These are phyloP conservation scores for Astropecten irregularis DNA, from an alignment of 53 echinoderm and acorn worm species.

Conservation along the genomic window DNA sequence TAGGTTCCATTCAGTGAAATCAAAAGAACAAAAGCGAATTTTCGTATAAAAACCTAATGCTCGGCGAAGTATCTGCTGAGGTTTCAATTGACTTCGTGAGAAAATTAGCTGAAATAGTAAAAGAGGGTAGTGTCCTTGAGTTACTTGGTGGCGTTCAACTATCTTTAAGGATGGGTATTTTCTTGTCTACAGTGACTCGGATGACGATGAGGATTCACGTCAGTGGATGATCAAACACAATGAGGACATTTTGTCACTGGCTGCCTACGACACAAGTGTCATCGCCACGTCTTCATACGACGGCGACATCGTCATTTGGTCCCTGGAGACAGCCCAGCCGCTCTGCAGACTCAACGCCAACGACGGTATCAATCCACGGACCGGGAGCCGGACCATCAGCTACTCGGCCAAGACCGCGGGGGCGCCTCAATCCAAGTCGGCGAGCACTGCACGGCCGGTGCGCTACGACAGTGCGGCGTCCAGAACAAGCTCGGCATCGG, in stretches of 20 bases:
- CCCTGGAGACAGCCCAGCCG: constrained; percentile 89
- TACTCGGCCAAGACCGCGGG: neutral
- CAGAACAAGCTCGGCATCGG: neutral
- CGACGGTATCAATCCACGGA: constrained; percentile 79
- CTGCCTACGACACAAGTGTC: constrained; percentile 76
- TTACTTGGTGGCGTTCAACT: no score
- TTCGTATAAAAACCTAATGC: no score
- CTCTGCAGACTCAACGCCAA: constrained; percentile 85
- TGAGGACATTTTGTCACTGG: constrained; percentile 88
- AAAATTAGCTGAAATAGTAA: no score
- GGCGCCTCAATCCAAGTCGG: neutral
- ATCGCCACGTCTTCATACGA: constrained; percentile 94
- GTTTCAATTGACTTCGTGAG: no score
- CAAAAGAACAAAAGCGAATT: no score
- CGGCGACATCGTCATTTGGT: constrained; percentile 97
- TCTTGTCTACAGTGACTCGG: constrained; percentile 74
- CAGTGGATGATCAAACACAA: constrained; percentile 91
- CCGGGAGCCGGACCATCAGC: constrained; percentile 67
- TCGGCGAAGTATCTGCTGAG: no score
- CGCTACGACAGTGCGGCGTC: constrained; percentile 27
- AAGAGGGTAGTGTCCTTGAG: no score
- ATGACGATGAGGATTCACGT: constrained; percentile 89
- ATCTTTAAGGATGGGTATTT: no score
- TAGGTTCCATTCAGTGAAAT: no score
- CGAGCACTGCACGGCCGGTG: neutral